These are phyloP conservation scores for Vireo altiloquus DNA, from an alignment of 2,113 vertebrate species.

Conservation along the genomic window DNA sequence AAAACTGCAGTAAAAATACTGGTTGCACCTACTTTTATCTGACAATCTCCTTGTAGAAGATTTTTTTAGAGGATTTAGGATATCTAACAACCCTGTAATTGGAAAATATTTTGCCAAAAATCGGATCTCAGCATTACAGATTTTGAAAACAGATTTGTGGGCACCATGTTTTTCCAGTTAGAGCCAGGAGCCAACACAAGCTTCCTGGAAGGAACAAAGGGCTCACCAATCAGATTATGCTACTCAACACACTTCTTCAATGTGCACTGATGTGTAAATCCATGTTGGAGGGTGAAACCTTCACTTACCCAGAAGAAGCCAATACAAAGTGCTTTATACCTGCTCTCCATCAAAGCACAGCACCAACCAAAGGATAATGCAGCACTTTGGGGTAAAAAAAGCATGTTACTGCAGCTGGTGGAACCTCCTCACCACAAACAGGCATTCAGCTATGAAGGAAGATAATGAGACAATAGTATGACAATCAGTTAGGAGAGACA, in stretches of 20 bases:
- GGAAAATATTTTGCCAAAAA: neutral
- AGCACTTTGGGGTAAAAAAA: neutral
- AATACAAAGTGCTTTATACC: neutral
- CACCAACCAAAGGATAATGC: neutral
- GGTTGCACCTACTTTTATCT: neutral
- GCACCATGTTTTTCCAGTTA: neutral
- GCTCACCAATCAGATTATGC: neutral
- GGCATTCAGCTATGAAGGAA: neutral
- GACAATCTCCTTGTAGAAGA: neutral
- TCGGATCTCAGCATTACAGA: neutral
- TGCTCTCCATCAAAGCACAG: neutral
- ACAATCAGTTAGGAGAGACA: neutral
- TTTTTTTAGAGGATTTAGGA: neutral
- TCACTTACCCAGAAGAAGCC: neutral
- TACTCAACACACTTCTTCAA: neutral
- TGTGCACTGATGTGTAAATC: neutral
- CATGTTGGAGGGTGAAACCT: neutral
- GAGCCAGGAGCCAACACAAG: neutral
- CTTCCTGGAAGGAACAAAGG: neutral
- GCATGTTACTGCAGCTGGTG: neutral
- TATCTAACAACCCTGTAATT: neutral
- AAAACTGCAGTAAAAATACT: neutral
- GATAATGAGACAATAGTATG: neutral
- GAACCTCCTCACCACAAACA: neutral
- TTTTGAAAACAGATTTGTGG: neutral